Conservation (phyloP, 2,888 invertebrate species). For the Ceraclea dissimilis region DNA sequence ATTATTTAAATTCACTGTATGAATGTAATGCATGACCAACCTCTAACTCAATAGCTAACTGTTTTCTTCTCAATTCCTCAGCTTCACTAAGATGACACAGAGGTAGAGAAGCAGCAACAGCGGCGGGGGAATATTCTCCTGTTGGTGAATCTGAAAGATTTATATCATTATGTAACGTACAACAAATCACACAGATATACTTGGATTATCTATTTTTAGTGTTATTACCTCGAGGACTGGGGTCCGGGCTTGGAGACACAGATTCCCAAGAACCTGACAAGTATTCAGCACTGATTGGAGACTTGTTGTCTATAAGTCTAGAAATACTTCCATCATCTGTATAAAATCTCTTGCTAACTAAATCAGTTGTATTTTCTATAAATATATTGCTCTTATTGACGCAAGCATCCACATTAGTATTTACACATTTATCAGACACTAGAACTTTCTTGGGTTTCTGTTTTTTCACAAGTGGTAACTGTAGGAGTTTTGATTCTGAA, state of each 20-base stretch:
- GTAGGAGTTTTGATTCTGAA: no score
- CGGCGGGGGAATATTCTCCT: constrained; percentile 19
- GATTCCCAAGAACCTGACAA: constrained; percentile 11
- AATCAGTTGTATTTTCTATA: not conserved
- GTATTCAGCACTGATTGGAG: constrained; percentile 6
- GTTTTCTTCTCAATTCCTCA: constrained; percentile 23
- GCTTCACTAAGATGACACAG: constrained; percentile 19
- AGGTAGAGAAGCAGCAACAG: constrained; percentile 13
- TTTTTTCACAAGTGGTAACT: no score
- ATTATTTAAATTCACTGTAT: no score
- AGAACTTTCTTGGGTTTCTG: no score
- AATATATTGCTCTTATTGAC: not conserved
- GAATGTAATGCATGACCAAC: constrained; percentile 4
- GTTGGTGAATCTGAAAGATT: constrained; percentile 18
- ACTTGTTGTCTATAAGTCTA: constrained; percentile 3
- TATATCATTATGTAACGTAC: not conserved
- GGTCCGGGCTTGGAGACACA: constrained; percentile 15
- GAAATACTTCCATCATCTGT: constrained; percentile 2
- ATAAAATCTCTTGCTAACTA: not conserved
- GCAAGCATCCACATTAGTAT: not conserved
- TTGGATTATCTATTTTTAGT: not conserved
- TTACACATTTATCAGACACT: not conserved
- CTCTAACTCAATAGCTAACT: constrained; percentile 24
- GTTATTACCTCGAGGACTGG: constrained; percentile 14
- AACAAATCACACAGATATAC: no score